Evolutionary conservation across 2,113 vertebrate genomes (phyloP).

Genomic region (Xyliphius kryptos): DNA sequence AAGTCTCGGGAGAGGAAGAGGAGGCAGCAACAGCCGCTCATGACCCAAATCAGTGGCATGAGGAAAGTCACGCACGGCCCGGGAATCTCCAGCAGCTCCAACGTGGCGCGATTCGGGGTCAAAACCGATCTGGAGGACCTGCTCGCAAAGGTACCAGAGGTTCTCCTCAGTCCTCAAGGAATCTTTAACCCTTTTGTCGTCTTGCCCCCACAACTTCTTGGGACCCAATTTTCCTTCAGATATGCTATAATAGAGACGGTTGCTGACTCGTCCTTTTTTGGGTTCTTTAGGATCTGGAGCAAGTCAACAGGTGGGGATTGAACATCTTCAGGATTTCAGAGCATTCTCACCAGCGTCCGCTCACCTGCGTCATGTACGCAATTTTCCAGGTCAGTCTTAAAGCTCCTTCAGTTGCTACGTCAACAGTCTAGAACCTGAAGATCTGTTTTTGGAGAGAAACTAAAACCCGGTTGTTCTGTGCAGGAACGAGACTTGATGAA

Average conservation of each 20-base stretch:
- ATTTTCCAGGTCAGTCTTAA: constrained; percentile 85
- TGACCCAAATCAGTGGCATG: constrained; percentile 94
- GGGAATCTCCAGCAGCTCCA: constrained; percentile 73
- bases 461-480: too few species aligned
- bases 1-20: constrained; percentile 92
- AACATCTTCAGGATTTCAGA: constrained; percentile 92
- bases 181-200: too few species aligned
- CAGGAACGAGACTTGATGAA: constrained; percentile 95
- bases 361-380: constrained; percentile 93
- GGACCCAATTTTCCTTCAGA: too few species aligned
- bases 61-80: constrained; percentile 87
- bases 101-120: constrained; percentile 84
- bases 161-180: too few species aligned
- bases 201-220: too few species aligned
- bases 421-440: too few species aligned
- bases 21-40: constrained; percentile 83
- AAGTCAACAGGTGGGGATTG: constrained; percentile 94
- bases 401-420: not conserved
- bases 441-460: too few species aligned
- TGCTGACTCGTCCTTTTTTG: constrained; percentile 20
- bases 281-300: constrained; percentile 82
- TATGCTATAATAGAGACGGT: too few species aligned
- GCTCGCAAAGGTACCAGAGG: constrained; percentile 75
- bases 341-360: constrained; percentile 85
- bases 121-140: constrained; percentile 92